Conservation (phyloP, 1,140 invertebrate genomes). For the Temnothorax curvispinosus region DNA sequence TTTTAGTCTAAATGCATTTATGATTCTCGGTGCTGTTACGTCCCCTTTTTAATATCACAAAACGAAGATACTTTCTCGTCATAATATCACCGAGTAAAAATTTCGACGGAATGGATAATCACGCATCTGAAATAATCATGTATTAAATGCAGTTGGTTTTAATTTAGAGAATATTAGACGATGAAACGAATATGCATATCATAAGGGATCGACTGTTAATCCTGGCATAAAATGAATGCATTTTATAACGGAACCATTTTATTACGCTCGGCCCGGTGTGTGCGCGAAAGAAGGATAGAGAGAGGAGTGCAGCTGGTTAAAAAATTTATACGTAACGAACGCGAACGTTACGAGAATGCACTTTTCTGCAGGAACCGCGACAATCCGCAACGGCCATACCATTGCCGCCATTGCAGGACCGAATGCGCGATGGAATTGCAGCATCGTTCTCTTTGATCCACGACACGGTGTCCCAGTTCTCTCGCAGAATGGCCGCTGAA, state of each 20-base stretch:
- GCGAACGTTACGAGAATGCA: constrained; percentile 33
- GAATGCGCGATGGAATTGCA: constrained; percentile 88
- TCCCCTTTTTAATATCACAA: neutral
- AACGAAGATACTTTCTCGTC: neutral
- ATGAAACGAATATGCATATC: neutral
- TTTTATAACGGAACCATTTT: constrained; percentile 25
- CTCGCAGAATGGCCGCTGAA: constrained; percentile 90
- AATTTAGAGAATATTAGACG: constrained; percentile 22
- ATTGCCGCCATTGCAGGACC: constrained; percentile 85
- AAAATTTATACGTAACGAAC: constrained; percentile 53
- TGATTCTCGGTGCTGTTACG: neutral
- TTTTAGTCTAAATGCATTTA: constrained; percentile 36
- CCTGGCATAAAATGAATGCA: neutral
- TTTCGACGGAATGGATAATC: constrained; percentile 1
- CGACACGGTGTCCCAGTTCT: constrained; percentile 90
- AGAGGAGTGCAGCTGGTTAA: constrained; percentile 10
- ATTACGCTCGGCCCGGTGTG: neutral
- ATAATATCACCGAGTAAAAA: neutral
- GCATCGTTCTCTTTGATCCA: constrained; percentile 92
- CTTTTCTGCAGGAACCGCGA: constrained; percentile 63
- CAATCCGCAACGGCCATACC: constrained; percentile 59
- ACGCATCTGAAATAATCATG: neutral
- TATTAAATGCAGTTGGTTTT: neutral
- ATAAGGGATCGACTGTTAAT: constrained; percentile 15
- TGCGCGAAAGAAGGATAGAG: neutral